Evolutionary conservation across 2,797 vertebrate genomes (phyloP), one percentile per base, ranked within the genome.

Genomic region (Neomorphus geoffroyi): DNA sequence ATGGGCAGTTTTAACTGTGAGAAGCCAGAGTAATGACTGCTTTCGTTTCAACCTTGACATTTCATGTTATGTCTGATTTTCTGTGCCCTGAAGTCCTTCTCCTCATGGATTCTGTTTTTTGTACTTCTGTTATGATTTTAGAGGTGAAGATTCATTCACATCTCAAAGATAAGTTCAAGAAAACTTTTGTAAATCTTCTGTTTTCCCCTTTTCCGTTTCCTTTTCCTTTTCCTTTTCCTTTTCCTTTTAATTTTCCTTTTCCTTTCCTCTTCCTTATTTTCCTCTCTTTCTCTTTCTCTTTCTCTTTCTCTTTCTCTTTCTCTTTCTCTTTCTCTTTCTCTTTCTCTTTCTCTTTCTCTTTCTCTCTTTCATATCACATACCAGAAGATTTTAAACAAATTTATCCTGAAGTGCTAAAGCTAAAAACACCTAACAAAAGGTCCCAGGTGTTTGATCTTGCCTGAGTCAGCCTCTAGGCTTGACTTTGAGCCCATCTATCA

Each of bases 11-110:
- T 77, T 33, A 80, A 80, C 50, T 66, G 27, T 58, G 39, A 91
- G 72, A 90, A 90, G 7, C 28, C 23, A 50, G 30, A 83, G 51
- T 35, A 74, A 61, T 57, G 61, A 45, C 35, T 61, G 11, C n/a
- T n/a, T 84, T 80, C 90, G 24, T 75, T 93, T 91, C 53, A 91
- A 62, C 78, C 62, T 90, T 84, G 54, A 84, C 33, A 61, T 81
- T 90, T 72, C 6, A 32, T 43, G 8, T 88, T 86, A 35, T 2
- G 0, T 70, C 54, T 43, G 67, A 45, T 75, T 74, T 82, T 88
- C 51, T 77, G 48, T 80, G 39, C 26, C 13, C 37, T 84, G 30
- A 84, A 67, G 21, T 79, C 41, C 30, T 73, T 69, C 17, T 17
- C 7, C 15, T 86, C 18, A 32, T 35, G 66, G 75, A 84, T 88